Conservation (phyloP, 2,888 invertebrate species). For the Loripinus fragilis region DNA sequence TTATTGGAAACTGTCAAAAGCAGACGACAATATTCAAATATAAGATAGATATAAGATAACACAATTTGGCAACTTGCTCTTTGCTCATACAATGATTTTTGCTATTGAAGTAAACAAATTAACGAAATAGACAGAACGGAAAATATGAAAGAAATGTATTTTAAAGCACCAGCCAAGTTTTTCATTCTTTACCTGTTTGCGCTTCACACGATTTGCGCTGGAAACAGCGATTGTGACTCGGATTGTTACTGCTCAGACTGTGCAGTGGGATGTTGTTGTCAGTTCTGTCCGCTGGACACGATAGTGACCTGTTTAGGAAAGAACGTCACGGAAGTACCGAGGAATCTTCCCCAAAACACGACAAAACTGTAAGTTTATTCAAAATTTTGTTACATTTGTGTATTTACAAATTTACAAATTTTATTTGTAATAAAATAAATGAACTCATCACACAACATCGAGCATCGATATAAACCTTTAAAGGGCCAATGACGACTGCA, state of each 20-base stretch:
- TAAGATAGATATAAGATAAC: not conserved
- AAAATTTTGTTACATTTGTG: not conserved
- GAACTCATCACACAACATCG: no score
- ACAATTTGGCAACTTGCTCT: not conserved
- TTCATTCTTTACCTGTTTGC: not conserved
- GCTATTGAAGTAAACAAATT: not conserved
- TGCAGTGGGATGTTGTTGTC: slow-evolving; percentile 24
- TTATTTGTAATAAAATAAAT: no score
- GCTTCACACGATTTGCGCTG: slow-evolving; percentile 1
- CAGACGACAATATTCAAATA: slow-evolving; percentile 9
- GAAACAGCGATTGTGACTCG: not conserved
- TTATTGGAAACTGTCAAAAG: slow-evolving; percentile 15
- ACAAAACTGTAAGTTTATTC: slow-evolving; percentile 59
- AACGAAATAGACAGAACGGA: not conserved
- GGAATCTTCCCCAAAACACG: slow-evolving; percentile 44
- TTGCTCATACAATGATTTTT: not conserved
- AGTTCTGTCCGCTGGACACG: slow-evolving; percentile 18
- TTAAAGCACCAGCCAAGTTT: not conserved
- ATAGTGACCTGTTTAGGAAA: slow-evolving; percentile 53
- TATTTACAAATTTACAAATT: no score
- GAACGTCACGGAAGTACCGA: slow-evolving; percentile 47
- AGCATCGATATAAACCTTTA: no score
- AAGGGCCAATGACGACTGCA: no score
- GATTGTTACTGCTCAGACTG: slow-evolving; percentile 24
- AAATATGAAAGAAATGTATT: no score